Evolutionary conservation across 2,113 vertebrate species (phyloP), one percentile per base, ranked within the genome.

Genomic region (Albula glossodonta): DNA sequence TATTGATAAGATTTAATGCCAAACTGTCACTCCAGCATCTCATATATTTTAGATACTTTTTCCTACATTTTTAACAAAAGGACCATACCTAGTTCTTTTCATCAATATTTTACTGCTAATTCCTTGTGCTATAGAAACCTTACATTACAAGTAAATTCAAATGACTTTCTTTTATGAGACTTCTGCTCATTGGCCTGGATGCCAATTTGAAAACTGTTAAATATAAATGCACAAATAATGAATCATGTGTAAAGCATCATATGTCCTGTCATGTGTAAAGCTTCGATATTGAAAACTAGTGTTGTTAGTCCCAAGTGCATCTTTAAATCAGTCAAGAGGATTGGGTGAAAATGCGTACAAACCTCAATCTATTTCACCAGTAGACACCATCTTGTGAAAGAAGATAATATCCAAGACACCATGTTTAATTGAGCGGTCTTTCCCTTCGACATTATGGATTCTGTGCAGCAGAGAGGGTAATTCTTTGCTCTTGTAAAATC

Each of bases 131-230:
- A 87, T 89, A 92, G 86, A 87, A 86, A 77, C 22, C 9, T 50
- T 51, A 80, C 22, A 78, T 92, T 92, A 91, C 90, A 88, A 92
- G 91, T 89, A 89, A 85, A 87, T 90, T 87, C 5, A 50, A 93
- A 93, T 93, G 91, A 91, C 90, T 90, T 91, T 84, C 88, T 92
- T 95, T 95, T 94, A 95, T 91, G 93, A 93, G 92, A 91, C 86
- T 82, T 87, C 83, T 92, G 92, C 90, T 94, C 92, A 91, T 86
- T 88, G 85, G 86, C 88, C 91, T 90, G 57, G 89, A 90, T 89
- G 87, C 82, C 86, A 80, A 87, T 89, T 84, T 52, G 31, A 41
- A 25, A 66, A 91, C 86, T 86, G 88, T 92, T 85, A 88, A 91
- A 91, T 84, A 88, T 90, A 90, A 74, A 88, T 79, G 51, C 52